Evolutionary conservation across 2,797 vertebrate genomes (phyloP), one percentile per base, ranked within the genome.

Genomic region (Psittacula derbiana): DNA sequence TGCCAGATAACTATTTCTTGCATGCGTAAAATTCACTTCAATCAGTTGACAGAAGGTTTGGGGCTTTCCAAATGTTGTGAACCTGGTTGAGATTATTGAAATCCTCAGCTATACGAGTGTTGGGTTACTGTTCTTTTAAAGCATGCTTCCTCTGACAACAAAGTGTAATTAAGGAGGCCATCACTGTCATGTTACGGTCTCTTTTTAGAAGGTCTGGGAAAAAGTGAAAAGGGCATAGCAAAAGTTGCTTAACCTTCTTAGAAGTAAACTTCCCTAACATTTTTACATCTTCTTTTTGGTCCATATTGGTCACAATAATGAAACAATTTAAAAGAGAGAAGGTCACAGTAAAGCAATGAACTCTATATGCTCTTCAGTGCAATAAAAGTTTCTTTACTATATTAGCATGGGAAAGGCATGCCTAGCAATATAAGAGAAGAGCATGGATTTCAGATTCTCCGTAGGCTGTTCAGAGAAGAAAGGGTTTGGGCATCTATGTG

Each of bases 281-380:
- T 95, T 95, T 97, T 87, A 97, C 53, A 57, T 96, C 95, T 94
- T 90, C 73, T 70, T 91, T 96, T 97, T 95, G 90, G 97, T 96
- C 81, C 72, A 17, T 65, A 74, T 81, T 88, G 92, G 95, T 83
- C 92, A 92, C 96, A 96, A 96, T 91, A 96, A 93, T 97, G 97
- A 96, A 97, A 93, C 90, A 96, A 97, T 97, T 97, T 96, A 97
- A 95, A 96, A 94, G 97, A 97, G 94, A 91, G 96, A 96, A 97
- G 97, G 95, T 97, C 97, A 96, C 0, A 8, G 94, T 84, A 96
- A 93, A 95, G 72, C 79, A 86, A 47, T 94, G 96, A 97, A 97
- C 94, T 96, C 93, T 97, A 60, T 80, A 66, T 82, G 94, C 86
- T 91, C 76, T 87, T 91, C 82, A 66, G 75, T 31, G 81, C 88